Evolutionary conservation across 1,140 invertebrate species (phyloP).

Genomic region (Penaeus vannamei): DNA sequence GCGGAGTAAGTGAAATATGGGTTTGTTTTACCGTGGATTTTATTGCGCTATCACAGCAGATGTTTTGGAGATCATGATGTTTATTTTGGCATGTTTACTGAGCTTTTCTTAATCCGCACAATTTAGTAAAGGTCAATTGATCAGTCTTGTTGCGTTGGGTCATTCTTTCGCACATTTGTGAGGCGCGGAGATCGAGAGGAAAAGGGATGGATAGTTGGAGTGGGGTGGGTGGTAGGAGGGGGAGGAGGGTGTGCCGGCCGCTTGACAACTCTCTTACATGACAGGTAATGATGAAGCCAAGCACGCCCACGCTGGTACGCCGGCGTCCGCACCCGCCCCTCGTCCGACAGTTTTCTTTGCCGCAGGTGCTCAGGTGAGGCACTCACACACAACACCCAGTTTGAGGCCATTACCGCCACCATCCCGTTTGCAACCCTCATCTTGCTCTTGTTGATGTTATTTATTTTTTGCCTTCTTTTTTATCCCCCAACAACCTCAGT

Average conservation of each 20-base stretch:
- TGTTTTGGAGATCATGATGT: not conserved
- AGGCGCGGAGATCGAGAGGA: not conserved
- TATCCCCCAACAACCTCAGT: too few species aligned
- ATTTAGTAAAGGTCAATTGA: too few species aligned
- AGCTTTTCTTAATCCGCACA: too few species aligned
- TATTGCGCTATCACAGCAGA: not conserved
- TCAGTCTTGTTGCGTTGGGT: too few species aligned
- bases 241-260: slow-evolving; percentile 5
- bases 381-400: not conserved
- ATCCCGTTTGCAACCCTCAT: too few species aligned
- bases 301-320: slow-evolving; percentile 47
- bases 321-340: slow-evolving; percentile 38
- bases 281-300: slow-evolving; percentile 49
- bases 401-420: not conserved
- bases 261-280: slow-evolving; percentile 18
- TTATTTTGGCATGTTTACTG: not conserved
- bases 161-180: not conserved
- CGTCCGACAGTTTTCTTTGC: slow-evolving; percentile 54
- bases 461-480: too few species aligned
- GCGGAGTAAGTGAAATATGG: slow-evolving; percentile 39
- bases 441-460: too few species aligned
- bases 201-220: not conserved
- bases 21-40: not conserved
- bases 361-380: slow-evolving; percentile 55
- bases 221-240: not conserved